These are phyloP conservation scores for Hystrix cristata DNA, from an alignment of 2,113 vertebrate genomes.

Conservation along the genomic window DNA sequence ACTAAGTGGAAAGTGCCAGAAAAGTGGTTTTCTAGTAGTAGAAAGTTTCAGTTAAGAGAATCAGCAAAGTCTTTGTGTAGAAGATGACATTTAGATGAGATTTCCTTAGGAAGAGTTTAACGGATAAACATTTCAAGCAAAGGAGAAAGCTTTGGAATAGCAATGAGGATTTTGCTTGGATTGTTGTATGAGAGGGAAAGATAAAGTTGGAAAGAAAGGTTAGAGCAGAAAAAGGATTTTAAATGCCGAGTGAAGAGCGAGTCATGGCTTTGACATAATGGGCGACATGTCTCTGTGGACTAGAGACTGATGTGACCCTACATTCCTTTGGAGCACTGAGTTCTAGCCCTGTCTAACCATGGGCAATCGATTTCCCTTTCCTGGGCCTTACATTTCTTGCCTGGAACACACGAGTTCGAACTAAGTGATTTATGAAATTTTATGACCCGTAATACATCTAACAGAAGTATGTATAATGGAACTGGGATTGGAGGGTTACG, in stretches of 20 bases:
- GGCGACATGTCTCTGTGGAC: not conserved
- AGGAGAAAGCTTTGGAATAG: not conserved
- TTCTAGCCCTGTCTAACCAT: not conserved
- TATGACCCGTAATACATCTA: not conserved
- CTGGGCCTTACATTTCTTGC: not conserved
- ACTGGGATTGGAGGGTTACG: not conserved
- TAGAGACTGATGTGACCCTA: not conserved
- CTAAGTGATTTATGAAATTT: slow-evolving; percentile 40
- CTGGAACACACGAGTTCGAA: not conserved
- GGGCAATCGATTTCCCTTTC: not conserved
- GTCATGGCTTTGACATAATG: not conserved
- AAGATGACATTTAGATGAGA: not conserved
- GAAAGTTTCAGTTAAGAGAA: not conserved
- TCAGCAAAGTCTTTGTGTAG: not conserved
- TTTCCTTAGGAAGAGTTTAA: not conserved
- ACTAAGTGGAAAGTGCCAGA: not conserved
- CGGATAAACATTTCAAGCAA: not conserved
- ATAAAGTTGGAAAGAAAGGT: not conserved
- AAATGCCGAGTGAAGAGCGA: not conserved
- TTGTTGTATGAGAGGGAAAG: not conserved
- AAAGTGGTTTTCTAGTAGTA: not conserved
- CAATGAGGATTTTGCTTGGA: not conserved
- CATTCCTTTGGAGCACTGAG: not conserved
- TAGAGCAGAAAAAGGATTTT: not conserved
- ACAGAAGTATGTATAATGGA: not conserved